Conservation (phyloP, 2,888 invertebrate genomes). For the Drosophila ustulata region DNA sequence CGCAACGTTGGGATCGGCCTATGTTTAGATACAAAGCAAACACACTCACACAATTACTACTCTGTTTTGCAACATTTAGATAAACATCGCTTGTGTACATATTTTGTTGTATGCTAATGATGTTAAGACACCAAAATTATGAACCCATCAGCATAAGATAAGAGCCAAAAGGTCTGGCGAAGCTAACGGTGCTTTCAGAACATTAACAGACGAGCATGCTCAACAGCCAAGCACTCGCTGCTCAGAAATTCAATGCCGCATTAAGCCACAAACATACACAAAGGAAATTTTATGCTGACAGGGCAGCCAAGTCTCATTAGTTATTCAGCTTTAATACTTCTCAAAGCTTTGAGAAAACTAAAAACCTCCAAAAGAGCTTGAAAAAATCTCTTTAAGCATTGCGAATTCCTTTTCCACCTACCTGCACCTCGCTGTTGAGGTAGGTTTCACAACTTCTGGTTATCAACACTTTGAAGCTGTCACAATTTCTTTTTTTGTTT, state of each 20-base stretch:
- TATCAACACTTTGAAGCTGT: constrained; percentile 31
- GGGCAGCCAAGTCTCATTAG: not conserved
- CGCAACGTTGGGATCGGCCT: constrained; percentile 34
- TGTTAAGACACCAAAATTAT: constrained; percentile 32
- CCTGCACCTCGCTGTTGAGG: constrained; percentile 49
- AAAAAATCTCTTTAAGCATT: constrained; percentile 7
- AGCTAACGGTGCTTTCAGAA: constrained; percentile 24
- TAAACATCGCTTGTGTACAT: constrained; percentile 40
- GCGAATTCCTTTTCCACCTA: constrained; percentile 5
- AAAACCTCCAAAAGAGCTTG: not conserved
- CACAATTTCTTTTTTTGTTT: not conserved
- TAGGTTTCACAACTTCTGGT: constrained; percentile 44
- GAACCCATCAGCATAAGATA: constrained; percentile 31
- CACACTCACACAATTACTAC: constrained; percentile 1
- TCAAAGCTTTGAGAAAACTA: not conserved
- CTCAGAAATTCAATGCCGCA: no score
- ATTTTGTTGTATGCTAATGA: constrained; percentile 40
- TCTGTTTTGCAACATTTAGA: constrained; percentile 36
- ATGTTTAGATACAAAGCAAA: constrained; percentile 28
- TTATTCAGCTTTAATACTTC: not conserved
- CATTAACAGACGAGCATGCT: not conserved
- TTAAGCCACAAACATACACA: not conserved
- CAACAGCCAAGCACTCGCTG: not conserved
- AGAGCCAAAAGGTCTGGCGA: constrained; percentile 1
- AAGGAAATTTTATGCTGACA: not conserved